Base-by-base conservation (phyloP, 2,888 invertebrate genomes). In the Tipula helvola region DNA sequence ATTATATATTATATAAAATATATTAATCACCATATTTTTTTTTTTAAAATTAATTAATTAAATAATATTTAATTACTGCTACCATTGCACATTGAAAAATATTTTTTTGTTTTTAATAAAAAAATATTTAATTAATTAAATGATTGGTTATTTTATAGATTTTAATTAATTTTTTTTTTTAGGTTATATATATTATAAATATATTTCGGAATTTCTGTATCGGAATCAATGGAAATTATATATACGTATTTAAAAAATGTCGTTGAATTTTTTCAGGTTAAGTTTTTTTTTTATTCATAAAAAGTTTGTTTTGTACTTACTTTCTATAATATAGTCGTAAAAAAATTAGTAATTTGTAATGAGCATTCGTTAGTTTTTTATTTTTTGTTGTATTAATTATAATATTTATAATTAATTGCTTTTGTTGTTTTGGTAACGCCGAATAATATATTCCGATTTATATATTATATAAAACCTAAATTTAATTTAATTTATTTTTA, bases 21-120 rank as follows among this genome's bases (percentile, higher is more conserved):
- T 84, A 84, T 84, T 39, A 39, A 39, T 84, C 41, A 39, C n/a
- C 84, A 39, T 39, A 39, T 39, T 36, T 84, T 13, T 36, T 52
- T 28, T 71, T 28, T n/a, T n/a, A n/a, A n/a, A n/a, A 71, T 28
- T 71, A 71, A 71, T 71, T 71, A 71, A 71, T 71, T 71, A 71
- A 71, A 71, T 71, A 71, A 71, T 71, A 71, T 71, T 71, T 71
- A 71, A 71, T 71, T 71, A 71, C 71, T 71, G 71, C 71, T 71
- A 71, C 71, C 71, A 71, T 71, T 71, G 71, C 71, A 71, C 71
- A 71, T 71, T 71, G 71, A 71, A 71, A 71, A 71, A 71, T 71
- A 71, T 71, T 71, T 71, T 28, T 52, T 52, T 16, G 16, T 52
- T 52, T 52, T 16, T 71, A 28, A 71, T 71, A 71, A 71, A 71